Conservation (phyloP, 2,113 vertebrate species). For the Leucosticte australis region DNA sequence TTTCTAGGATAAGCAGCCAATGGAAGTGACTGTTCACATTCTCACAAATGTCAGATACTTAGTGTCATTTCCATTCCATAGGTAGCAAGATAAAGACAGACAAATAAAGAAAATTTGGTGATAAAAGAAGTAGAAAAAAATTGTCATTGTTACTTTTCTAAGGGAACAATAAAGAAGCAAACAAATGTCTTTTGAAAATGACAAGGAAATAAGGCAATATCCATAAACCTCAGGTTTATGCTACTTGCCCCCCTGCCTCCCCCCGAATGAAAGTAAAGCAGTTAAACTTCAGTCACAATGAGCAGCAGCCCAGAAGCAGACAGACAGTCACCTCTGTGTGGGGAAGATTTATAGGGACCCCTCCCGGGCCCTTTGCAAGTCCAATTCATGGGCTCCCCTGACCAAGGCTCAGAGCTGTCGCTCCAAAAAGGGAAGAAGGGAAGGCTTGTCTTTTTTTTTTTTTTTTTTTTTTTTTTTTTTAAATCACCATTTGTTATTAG, state of each 20-base stretch:
- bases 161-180: neutral
- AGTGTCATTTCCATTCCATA: neutral
- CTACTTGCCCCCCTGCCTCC: neutral
- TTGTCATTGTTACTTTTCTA: neutral
- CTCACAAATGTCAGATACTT: neutral
- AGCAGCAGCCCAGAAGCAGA: slow-evolving; percentile 12
- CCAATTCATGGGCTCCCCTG: neutral
- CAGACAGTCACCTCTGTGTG: slow-evolving; percentile 34
- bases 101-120: neutral
- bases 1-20: neutral
- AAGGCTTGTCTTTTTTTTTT: neutral
- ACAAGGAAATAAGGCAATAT: neutral
- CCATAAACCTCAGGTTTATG: slow-evolving; percentile 8
- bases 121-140: neutral
- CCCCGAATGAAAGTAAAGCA: neutral
- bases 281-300: slow-evolving; percentile 34
- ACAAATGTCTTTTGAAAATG: neutral
- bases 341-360: slow-evolving; percentile 32
- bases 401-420: slow-evolving; percentile 37
- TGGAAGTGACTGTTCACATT: neutral
- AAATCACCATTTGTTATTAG: slow-evolving; percentile 42
- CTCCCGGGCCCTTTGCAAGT: neutral
- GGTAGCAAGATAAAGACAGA: neutral
- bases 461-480: neutral
- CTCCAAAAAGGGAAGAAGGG: slow-evolving; percentile 21